Evolutionary conservation across 2,888 invertebrate genomes (phyloP), one percentile per base, ranked within the genome.

Genomic region (Pandemis corylana): DNA sequence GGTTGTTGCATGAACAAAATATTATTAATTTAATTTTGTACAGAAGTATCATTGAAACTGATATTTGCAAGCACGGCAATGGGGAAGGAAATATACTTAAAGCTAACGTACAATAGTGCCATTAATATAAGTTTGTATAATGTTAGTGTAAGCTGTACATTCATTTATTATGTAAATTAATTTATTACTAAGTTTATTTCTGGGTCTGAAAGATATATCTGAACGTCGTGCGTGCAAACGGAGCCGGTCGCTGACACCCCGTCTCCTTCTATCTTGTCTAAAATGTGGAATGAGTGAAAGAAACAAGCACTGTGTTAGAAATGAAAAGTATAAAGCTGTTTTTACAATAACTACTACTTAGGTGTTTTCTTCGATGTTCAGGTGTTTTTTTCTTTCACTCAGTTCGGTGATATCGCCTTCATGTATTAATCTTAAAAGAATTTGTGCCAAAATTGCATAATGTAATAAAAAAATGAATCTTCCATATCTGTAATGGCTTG

Each of bases 171-270:
- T 87, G 83, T 87, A 85, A 81, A 86, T 83, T 84, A 85, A 89
- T 89, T 89, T 89, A 89, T 89, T 87, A 82, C 81, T 88, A 89
- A 88, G 88, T 86, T 85, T 84, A 81, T 76, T 81, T 77, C 66
- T 68, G 76, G 70, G 69, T 76, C 71, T 78, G 71, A 76, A 61
- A 66, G 46, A 53, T 63, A 73, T 77, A 77, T 72, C 64, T 79
- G 67, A 71, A 65, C 56, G 56, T 72, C 56, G 56, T 72, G 65
- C 62, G 67, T 72, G 28, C 46, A 71, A 70, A 53, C 72, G 67
- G 71, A 62, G 10, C 61, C 59, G 28, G 5, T 59, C 28, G 10
- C 28, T 12, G 59, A 28, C 5, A 28, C 3, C 5, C 20, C 59
- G 7, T 28, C 59, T 28, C 59, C 10, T 20, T 59, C 28, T 28